Percentiles rank a stretch among this genome's conserved stretches.
Evolutionary conservation across 1,140 invertebrate species (phyloP).

Genomic region (Heliconius hewitsoni): DNA sequence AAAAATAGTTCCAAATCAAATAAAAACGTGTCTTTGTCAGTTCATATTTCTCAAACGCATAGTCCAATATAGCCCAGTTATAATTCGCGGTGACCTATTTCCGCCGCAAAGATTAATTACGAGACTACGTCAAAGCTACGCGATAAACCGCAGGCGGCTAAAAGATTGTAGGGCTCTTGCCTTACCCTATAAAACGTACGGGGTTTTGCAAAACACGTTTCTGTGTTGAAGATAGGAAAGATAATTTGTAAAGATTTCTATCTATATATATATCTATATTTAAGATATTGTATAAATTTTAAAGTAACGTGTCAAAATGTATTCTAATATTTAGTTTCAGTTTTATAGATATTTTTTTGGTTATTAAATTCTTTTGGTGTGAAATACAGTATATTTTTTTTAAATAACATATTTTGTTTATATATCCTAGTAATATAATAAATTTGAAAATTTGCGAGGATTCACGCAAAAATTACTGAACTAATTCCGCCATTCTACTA

Average conservation of each 20-base stretch:
- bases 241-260: not conserved
- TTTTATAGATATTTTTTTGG: no score
- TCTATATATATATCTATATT: no score
- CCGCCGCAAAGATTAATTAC: constrained; percentile 43
- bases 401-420: no score
- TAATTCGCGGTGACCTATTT: constrained; percentile 40
- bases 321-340: no score
- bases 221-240: constrained; percentile 4
- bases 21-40: not conserved
- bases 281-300: no score
- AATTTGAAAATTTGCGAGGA: no score
- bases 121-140: constrained; percentile 40
- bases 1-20: not conserved
- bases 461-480: no score
- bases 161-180: constrained; percentile 38
- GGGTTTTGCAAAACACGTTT: constrained; percentile 25
- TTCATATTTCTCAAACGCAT: not conserved
- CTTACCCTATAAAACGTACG: constrained; percentile 30
- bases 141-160: constrained; percentile 39
- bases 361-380: no score
- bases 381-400: no score
- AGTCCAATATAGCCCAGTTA: constrained; percentile 19
- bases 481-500: no score
- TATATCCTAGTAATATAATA: no score
- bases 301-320: no score